Evolutionary conservation across 2,113 vertebrate species (phyloP).

Genomic region (Grammomys surdaster): DNA sequence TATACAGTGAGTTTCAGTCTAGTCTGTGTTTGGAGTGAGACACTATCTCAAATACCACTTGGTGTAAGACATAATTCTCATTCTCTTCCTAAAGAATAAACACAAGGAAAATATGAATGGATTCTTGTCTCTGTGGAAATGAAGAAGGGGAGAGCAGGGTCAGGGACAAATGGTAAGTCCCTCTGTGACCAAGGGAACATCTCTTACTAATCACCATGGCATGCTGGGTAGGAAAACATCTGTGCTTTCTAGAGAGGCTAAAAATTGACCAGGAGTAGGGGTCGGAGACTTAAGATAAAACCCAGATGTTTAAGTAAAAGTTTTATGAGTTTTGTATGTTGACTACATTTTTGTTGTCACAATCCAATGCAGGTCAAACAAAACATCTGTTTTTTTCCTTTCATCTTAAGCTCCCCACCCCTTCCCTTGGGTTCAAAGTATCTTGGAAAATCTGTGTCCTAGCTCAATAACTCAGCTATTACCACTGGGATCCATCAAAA

Average conservation of each 20-base stretch:
- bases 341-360: slow-evolving; percentile 18
- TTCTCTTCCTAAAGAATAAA: not conserved
- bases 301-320: slow-evolving; percentile 10
- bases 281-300: not conserved
- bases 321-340: slow-evolving; percentile 33
- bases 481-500: not conserved
- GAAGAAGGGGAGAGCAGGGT: not conserved
- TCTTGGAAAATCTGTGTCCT: slow-evolving; percentile 26
- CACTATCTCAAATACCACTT: not conserved
- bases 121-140: not conserved
- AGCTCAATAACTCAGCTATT: not conserved
- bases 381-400: slow-evolving; percentile 41
- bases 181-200: no score
- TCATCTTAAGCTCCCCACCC: not conserved
- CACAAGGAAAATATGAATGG: not conserved
- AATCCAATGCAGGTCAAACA: not conserved
- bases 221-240: not conserved
- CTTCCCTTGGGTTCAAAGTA: not conserved
- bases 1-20: not conserved
- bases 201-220: not conserved
- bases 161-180: not conserved
- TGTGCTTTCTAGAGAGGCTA: not conserved
- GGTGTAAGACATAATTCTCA: not conserved
- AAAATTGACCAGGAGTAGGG: not conserved
- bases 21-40: not conserved